A percentile compares a stretch with the other conserved stretches of the same genome.
phyloP scores from a whole-genome alignment of 2,113 vertebrate species.

The Dipodomys spectabilis region DNA sequence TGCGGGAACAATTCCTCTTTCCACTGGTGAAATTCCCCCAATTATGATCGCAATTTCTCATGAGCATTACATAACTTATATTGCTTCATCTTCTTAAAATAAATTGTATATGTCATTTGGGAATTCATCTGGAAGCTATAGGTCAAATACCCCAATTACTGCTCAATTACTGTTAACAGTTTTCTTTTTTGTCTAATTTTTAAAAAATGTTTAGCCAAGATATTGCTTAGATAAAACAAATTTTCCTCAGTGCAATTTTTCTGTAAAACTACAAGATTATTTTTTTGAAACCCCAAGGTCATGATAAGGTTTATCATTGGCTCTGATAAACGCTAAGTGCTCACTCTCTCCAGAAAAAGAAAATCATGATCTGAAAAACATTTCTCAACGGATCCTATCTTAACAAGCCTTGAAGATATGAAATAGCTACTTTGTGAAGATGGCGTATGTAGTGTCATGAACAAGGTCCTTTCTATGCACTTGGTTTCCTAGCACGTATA shows the following conservation, averaged over 20 bases:
- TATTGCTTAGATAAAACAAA: constrained; percentile 29
- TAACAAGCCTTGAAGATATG: not conserved
- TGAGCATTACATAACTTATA: constrained; percentile 52
- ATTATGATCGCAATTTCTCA: constrained; percentile 52
- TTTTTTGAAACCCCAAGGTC: constrained; percentile 47
- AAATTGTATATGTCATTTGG: constrained; percentile 67
- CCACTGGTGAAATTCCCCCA: constrained; percentile 21
- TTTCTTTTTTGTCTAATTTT: constrained; percentile 56
- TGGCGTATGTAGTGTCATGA: not conserved
- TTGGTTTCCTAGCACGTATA: not conserved
- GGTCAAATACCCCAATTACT: constrained; percentile 64
- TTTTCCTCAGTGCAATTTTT: not conserved
- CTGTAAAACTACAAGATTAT: constrained; percentile 23
- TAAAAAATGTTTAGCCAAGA: constrained; percentile 52
- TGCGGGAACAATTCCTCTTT: constrained; percentile 15
- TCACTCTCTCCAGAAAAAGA: not conserved
- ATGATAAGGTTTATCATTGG: not conserved
- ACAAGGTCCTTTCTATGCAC: not conserved
- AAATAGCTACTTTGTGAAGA: not conserved
- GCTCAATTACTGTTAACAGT: constrained; percentile 59
- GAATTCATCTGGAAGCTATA: constrained; percentile 2
- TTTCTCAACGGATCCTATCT: not conserved
- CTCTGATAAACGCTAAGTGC: constrained; percentile 15
- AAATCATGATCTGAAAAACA: not conserved
- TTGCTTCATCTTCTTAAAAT: constrained; percentile 62